Evolutionary conservation across 2,797 vertebrate genomes (phyloP).

Genomic region (Spatula clypeata): DNA sequence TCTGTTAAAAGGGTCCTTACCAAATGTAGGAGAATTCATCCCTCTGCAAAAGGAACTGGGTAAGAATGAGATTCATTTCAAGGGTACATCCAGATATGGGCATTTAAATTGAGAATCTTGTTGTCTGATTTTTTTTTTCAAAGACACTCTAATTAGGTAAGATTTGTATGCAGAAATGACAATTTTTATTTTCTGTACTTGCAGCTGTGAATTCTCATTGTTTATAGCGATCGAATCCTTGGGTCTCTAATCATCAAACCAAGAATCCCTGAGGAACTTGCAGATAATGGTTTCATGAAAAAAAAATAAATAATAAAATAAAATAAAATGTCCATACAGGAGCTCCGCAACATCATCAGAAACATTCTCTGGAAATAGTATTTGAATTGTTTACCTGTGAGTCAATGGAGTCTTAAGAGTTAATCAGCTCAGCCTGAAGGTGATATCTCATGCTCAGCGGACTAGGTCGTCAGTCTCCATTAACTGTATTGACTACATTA

Average conservation of each 20-base stretch:
- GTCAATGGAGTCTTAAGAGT: background rate
- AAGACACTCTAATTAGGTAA: background rate
- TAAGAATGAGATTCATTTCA: background rate
- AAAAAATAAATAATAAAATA: background rate
- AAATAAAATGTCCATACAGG: background rate
- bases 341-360: background rate
- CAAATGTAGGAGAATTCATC: background rate
- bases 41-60: background rate
- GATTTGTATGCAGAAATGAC: background rate
- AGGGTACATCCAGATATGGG: background rate
- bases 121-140: background rate
- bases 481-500: background rate
- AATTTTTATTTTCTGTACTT: background rate
- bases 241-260: background rate
- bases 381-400: background rate
- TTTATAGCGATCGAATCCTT: background rate
- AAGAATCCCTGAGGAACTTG: fast-evolving
- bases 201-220: background rate
- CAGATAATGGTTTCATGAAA: background rate
- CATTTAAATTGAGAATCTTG: background rate
- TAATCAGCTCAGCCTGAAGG: background rate
- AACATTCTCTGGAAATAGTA: background rate
- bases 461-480: background rate
- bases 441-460: background rate
- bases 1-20: background rate